Base-by-base conservation (phyloP, 2,888 invertebrate species). In the Pammene fasciana region DNA sequence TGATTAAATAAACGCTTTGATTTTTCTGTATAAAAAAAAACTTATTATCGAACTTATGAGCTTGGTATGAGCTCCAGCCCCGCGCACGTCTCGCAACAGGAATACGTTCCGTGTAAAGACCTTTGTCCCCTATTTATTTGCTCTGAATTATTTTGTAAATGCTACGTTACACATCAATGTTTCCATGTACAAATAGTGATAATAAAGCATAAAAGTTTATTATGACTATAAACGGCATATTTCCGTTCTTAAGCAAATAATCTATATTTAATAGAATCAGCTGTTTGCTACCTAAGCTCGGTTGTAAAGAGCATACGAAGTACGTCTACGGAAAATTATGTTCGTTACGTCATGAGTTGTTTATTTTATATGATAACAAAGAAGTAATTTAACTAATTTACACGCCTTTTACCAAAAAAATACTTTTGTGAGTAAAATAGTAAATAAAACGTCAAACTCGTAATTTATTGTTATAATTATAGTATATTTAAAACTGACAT, bases 201-300 rank as follows among this genome's bases (percentile, higher is more conserved):
- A 50, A 34, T 54, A 52, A 65, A 34, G 36, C 46, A 55, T 52
- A 16, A 26, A 45, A 56, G 46, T 48, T 13, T 57, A 55, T 57
- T 57, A 16, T 67, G 57, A 16, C 60, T 46, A 59, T 67, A 60
- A 70, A 48, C 50, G 73, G 81, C 78, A 73, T 73, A 70, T 84
- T 88, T 88, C 86, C 87, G 82, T 72, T 76, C 74, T 59, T 76
- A 65, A 45, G 70, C 74, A 83, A 82, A 84, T 74, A 78, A 45
- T 68, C 74, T 75, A 79, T 79, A 79, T 76, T 78, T 78, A 78
- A 74, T 48, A 55, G 46, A 55, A 56, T 52, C 68, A 59, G 68
- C 72, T 65, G 43, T 82, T 80, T 78, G 79, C 77, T 73, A 74
- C 77, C 78, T 77, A 73, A 72, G 72, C 72, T 16, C 18, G 71